phyloP scores from a whole-genome alignment of 2,113 vertebrate species.

The Ranitomeya variabilis region DNA sequence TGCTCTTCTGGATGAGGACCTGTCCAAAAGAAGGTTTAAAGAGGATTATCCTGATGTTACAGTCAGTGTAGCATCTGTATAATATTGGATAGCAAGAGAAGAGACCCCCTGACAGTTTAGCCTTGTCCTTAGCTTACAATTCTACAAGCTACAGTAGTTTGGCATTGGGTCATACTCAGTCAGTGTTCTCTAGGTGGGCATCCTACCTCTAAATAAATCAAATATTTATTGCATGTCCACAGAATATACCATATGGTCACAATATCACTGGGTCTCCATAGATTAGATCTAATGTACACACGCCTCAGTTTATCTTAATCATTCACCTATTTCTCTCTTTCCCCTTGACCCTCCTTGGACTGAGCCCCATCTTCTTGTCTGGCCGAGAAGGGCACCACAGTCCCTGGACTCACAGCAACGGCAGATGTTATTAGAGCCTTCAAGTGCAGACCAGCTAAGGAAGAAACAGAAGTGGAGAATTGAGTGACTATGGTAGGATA shows the following conservation, averaged over 20 bases:
- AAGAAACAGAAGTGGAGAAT: background rate
- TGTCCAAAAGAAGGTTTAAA: background rate
- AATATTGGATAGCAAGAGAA: too few relatives aligned
- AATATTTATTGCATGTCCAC: too few relatives aligned
- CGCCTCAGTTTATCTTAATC: too few relatives aligned
- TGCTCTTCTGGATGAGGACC: slow-evolving; percentile 10
- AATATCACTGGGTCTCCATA: too few relatives aligned
- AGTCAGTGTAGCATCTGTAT: background rate
- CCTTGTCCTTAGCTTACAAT: too few relatives aligned
- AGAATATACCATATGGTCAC: too few relatives aligned
- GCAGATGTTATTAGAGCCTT: slow-evolving; percentile 67
- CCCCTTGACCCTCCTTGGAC: fast-evolving
- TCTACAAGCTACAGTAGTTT: too few relatives aligned
- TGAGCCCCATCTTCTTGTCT: background rate
- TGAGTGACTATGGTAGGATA: background rate
- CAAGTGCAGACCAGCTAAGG: slow-evolving; percentile 69
- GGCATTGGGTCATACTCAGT: too few relatives aligned
- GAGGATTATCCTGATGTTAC: background rate
- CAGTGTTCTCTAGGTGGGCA: too few relatives aligned
- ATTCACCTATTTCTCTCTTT: slow-evolving; percentile 13
- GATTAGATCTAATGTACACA: too few relatives aligned
- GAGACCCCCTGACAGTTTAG: too few relatives aligned
- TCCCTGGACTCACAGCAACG: slow-evolving; percentile 63
- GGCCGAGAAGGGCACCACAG: slow-evolving; percentile 48
- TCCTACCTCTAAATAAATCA: too few relatives aligned